Base-by-base conservation (phyloP, 64 coral and sea anemone species). In the Stichodactyla helianthus region DNA sequence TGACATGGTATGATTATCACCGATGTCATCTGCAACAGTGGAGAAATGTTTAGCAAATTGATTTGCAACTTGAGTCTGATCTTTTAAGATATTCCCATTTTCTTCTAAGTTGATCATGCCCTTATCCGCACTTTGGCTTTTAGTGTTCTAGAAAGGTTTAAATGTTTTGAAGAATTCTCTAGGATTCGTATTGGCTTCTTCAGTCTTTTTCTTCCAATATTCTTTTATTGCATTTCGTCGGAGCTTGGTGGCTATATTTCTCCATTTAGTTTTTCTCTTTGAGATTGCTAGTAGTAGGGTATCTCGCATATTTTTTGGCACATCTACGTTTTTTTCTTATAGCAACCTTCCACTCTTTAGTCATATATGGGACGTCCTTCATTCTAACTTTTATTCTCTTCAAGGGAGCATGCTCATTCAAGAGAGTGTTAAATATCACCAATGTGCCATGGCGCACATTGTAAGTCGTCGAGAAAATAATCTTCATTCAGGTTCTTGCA, bases 181-280 rank as follows among this genome's bases (percentile, higher is more conserved):
- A 5, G 84, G 60, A 17, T 86, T 86, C 50, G 20, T 52, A 35
- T 10, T 86, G 10, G 52, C 50, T 1, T 86, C 59, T 0, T 86
- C 84, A 7, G 84, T 65, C 35, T 86, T 86, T 15, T 0, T 52
- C 51, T 86, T 86, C 84, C 84, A 86, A 52, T 86, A 70, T 20
- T n/a, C 60, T 26, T 86, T 86, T 11, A 86, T 53, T 19, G 84
- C 84, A n/a, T 86, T 70, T 6, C 84, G 61, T 50, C 84, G 35
- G 0, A 86, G 20, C 20, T 68, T 86, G 0, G 84, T 86, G 44
- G 84, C 61, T 7, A 52, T 52, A 58, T 65, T 67, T 86, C 60
- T 65, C 59, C 59, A 86, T 51, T 70, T 86, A 67, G n/a, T 86
- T 86, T 50, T 27, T 83, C 15, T 14, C 5, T 23, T 54, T 23